Conservation (phyloP, 2,888 invertebrate genomes). For the Drosophila cracens region DNA sequence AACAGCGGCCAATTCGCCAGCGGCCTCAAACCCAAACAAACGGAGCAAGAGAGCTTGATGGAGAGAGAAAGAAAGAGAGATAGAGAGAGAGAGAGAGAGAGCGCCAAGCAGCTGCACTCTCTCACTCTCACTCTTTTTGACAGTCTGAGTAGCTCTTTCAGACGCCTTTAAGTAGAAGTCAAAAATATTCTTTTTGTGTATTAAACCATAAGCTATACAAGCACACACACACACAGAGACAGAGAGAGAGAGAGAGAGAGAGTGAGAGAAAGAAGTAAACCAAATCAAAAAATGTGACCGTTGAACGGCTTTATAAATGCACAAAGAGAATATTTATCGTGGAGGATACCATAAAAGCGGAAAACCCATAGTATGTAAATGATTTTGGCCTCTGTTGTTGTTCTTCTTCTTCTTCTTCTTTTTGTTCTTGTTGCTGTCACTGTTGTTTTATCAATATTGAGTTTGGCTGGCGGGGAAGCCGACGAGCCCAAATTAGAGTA, state of each 20-base stretch:
- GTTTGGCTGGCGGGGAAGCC: not conserved
- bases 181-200: constrained; percentile 27
- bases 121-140: constrained; percentile 12
- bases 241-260: too few relatives aligned
- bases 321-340: constrained; percentile 22
- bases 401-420: constrained; percentile 6
- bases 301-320: constrained; percentile 20
- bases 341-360: constrained; percentile 27
- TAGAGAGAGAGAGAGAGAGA: constrained; percentile 1
- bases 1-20: constrained; percentile 52
- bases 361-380: constrained; percentile 40
- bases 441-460: constrained; percentile 56
- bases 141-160: constrained; percentile 18
- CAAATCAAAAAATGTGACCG: constrained; percentile 30
- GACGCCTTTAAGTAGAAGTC: constrained; percentile 27
- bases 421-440: constrained; percentile 2
- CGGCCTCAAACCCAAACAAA: constrained; percentile 73
- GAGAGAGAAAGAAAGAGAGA: not conserved
- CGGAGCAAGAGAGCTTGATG: constrained; percentile 14
- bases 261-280: constrained; percentile 21
- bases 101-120: not conserved
- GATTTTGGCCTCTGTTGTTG: not conserved
- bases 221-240: not conserved
- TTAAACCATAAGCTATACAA: constrained; percentile 32
- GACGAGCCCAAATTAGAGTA: constrained; percentile 19